Conservation (phyloP, 2,888 invertebrate species). For the Gymnosoma rotundatum region DNA sequence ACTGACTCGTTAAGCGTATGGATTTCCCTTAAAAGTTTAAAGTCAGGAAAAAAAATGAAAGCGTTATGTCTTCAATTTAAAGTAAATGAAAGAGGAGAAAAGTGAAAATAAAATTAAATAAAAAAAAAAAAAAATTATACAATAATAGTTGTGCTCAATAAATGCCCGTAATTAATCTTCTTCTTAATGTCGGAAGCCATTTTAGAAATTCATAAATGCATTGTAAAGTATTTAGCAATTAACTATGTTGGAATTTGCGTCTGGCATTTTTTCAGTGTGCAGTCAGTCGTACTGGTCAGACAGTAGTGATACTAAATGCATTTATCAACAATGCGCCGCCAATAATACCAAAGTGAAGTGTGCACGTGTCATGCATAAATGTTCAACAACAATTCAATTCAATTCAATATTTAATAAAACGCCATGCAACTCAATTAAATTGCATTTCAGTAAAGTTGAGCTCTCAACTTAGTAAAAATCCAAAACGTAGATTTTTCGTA, state of each 20-base stretch:
- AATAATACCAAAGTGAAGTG: constrained; percentile 56
- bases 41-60: constrained; percentile 47
- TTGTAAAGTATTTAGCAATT: constrained; percentile 22
- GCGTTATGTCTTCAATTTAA: constrained; percentile 1
- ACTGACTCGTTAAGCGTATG: constrained; percentile 10
- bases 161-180: constrained; percentile 48
- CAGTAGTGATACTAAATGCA: constrained; percentile 33
- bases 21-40: constrained; percentile 35
- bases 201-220: constrained; percentile 38
- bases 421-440: constrained; percentile 18
- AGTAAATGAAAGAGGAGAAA: too few relatives aligned
- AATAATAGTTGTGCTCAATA: constrained; percentile 1
- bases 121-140: constrained; percentile 1
- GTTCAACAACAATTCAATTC: constrained; percentile 31
- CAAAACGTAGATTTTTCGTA: constrained; percentile 12
- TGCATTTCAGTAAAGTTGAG: background rate
- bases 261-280: constrained; percentile 37
- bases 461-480: background rate
- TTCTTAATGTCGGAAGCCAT: constrained; percentile 54
- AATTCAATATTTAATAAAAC: constrained; percentile 30
- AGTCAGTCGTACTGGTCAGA: constrained; percentile 25
- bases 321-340: constrained; percentile 45
- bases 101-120: background rate
- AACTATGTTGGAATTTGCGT: constrained; percentile 41
- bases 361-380: constrained; percentile 61